Base-by-base conservation (phyloP, 1,140 invertebrate genomes). In the Amyelois transitella region DNA sequence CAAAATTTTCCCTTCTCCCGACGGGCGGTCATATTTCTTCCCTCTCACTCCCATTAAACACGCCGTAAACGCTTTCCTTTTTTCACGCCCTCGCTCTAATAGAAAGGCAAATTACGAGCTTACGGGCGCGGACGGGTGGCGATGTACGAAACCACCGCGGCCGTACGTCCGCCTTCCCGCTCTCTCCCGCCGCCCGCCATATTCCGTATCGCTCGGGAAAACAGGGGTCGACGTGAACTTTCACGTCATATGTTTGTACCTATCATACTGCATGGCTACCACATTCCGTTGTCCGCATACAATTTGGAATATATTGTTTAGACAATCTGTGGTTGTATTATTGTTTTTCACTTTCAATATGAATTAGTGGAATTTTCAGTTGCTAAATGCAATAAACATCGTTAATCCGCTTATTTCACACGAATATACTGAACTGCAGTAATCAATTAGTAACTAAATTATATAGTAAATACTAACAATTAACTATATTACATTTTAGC, bases 41-140 rank as follows among this genome's bases (percentile, higher is more conserved):
- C 83, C 83, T 82, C 73, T 88, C 85, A 53, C 85, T 86, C 85
- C 72, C 83, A 88, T 86, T 86, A 88, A 88, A 80, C 83, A 86
- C 77, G 59, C 85, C 83, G 85, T 88, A 86, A 88, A 86, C 79
- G 85, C 85, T 88, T 86, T 88, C 85, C 85, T 88, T 86, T 88
- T 88, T 88, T 88, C 83, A 88, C 85, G 82, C 85, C 85, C 85
- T 86, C 85, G 72, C 77, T 86, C 81, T 86, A 88, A 88, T 88
- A 88, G 83, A 88, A 88, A 88, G 85, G 82, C 85, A 88, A 88
- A 88, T 88, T 86, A 88, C 86, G 83, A 86, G 83, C 81, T 88
- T 86, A 84, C 81, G 81, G 77, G 81, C 81, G 85, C 83, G 78
- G 83, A 85, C 85, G 82, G 81, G 83, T 82, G 81, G 78, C 81